Base-by-base conservation (phyloP, 23 tunicate species). In the Botrylloides violaceus region DNA sequence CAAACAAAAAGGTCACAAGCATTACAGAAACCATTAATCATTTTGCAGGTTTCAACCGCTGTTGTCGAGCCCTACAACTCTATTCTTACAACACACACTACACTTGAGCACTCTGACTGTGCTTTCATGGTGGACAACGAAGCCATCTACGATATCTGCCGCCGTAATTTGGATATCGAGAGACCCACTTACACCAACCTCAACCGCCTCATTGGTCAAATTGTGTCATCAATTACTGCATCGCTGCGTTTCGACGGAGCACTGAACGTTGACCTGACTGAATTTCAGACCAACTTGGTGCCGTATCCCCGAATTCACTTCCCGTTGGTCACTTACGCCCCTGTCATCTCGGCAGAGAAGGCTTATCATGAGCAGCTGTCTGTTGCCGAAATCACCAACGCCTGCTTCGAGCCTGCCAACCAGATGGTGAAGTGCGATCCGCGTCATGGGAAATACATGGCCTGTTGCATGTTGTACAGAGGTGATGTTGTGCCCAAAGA, bases 401-500 rank as follows among this genome's bases (percentile, higher is more conserved):
- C n/a, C n/a, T n/a, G n/a, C n/a, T n/a, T n/a, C n/a, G n/a, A n/a
- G n/a, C n/a, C n/a, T n/a, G n/a, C n/a, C n/a, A n/a, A n/a, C n/a
- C n/a, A n/a, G n/a, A n/a, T n/a, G n/a, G n/a, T n/a, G n/a, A n/a
- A n/a, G n/a, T n/a, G n/a, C n/a, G n/a, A n/a, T n/a, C n/a, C n/a
- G n/a, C n/a, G n/a, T n/a, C n/a, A n/a, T n/a, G n/a, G n/a, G n/a
- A n/a, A n/a, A n/a, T n/a, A n/a, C n/a, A n/a, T n/a, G 98, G 98
- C 98, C 31, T 91, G 98, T 76, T 91, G 98, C 70, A 83, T 91
- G 91, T 63, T 91, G 79, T 91, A 91, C 80, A 77, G 98, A 36
- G 98, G 98, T 36, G 98, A 92, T 49, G 98, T 92, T 34, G 98
- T 92, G 21, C 98, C 98, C 30, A 92, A 92, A 55, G 98, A 92